Evolutionary conservation across 2,888 invertebrate genomes (phyloP), one percentile per base, ranked within the genome.

Genomic region (Augiades crinisus): DNA sequence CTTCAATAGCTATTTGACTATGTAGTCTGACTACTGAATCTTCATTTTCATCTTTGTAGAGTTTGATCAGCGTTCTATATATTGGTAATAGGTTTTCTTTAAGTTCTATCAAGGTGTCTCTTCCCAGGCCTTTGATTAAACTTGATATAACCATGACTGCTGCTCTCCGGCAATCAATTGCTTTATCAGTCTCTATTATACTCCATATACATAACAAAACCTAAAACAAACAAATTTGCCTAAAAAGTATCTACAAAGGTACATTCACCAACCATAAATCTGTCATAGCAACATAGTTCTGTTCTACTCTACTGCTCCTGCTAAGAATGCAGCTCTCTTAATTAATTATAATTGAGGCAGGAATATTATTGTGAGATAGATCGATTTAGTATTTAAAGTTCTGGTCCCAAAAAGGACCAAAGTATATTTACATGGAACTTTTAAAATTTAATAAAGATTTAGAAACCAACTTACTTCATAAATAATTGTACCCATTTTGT

Each of bases 71-170:
- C 2, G 92, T 91, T 62, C 93, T 91, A 70, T 96, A 96, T 56
- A 96, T 78, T 1, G 93, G 92, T 3, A 92, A 80, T 44, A 96
- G 78, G 51, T 93, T 91, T 16, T 91, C 92, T 64, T 93, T 93
- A 30, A 96, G 80, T 61, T 93, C 90, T 50, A 91, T 75, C 24
- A 96, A 79, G 14, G 92, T 91, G 59, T 95, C 93, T 64, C 90
- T 92, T 22, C 94, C 95, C 7, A 96, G 83, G 5, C 97, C 97
- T 67, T 92, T 92, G 33, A 97, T 83, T 41, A 97, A 77, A 62
- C 94, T 91, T 30, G 94, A 91, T 57, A 95, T 90, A n/a, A 96
- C 93, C 78, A 95, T 90, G 8, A 95, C 93, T 3, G 95, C 95
- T 3, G 96, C 96, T 66, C 96, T 90, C 45, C 96, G 90, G 27